A percentile compares a stretch with the other conserved stretches of the same genome.
Evolutionary conservation across 2,113 vertebrate species (phyloP).

Genomic region (Austrofundulus limnaeus): DNA sequence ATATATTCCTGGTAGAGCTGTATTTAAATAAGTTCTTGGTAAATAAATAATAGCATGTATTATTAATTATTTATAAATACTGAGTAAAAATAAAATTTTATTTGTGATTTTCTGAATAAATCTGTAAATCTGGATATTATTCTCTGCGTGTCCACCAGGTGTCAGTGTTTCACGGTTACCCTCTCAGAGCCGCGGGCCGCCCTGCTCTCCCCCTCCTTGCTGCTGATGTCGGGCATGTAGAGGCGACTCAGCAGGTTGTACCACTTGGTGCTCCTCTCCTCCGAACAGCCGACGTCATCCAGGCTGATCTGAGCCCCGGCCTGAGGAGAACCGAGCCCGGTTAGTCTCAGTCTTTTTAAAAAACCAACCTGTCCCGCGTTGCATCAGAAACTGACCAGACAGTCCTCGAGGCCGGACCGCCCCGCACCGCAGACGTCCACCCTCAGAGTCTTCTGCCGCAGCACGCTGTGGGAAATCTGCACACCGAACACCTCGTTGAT

Average conservation of each 20-base stretch:
- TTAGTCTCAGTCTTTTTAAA: no score
- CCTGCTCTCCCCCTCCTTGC: constrained; percentile 67
- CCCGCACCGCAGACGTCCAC: constrained; percentile 87
- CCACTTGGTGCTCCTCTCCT: constrained; percentile 87
- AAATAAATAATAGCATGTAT: no score
- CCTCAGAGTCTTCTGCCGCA: constrained; percentile 93
- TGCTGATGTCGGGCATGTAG: constrained; percentile 81
- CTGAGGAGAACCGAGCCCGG: constrained; percentile 61
- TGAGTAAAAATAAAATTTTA: no score
- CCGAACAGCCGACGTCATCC: constrained; percentile 85
- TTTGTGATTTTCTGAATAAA: no score
- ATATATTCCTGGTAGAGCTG: no score
- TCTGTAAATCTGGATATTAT: neutral
- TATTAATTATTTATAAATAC: no score
- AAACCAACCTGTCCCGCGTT: no score
- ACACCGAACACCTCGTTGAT: constrained; percentile 90
- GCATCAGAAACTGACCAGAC: constrained; percentile 86
- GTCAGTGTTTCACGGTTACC: constrained; percentile 26
- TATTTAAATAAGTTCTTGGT: no score
- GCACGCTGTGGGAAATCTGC: constrained; percentile 83
- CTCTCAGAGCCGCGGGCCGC: neutral
- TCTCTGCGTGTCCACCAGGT: neutral
- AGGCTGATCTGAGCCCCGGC: constrained; percentile 95
- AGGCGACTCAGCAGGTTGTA: constrained; percentile 91
- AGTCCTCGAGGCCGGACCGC: constrained; percentile 85